These are phyloP conservation scores for Acronicta leporina DNA, from an alignment of 2,888 invertebrate species.

Conservation along the genomic window DNA sequence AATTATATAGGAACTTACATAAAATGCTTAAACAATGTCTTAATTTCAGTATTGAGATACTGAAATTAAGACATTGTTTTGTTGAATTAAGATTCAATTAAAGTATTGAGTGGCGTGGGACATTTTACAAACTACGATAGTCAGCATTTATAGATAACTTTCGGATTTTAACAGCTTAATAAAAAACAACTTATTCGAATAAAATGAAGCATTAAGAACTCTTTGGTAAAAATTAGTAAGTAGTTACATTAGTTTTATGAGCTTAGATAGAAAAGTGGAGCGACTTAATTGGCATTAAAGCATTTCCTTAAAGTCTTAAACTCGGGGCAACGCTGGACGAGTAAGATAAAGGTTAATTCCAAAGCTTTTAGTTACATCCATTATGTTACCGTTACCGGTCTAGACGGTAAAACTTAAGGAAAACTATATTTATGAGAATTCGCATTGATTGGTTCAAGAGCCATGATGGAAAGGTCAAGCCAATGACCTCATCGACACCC, in stretches of 20 bases:
- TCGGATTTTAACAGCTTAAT: too few species aligned
- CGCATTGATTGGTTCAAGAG: constrained; percentile 53
- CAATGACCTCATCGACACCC: constrained; percentile 73
- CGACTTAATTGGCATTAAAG: constrained; percentile 3
- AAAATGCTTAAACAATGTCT: too few species aligned
- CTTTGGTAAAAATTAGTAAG: constrained; percentile 1
- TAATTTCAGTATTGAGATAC: too few species aligned
- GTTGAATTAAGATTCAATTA: too few species aligned
- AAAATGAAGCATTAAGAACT: neutral
- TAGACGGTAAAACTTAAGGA: constrained; percentile 44
- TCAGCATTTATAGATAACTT: too few species aligned
- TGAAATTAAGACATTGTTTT: too few species aligned
- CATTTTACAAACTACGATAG: neutral
- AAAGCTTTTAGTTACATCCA: constrained; percentile 18
- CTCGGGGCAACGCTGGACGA: constrained; percentile 1
- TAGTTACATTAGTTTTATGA: constrained; percentile 1
- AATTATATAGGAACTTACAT: too few species aligned
- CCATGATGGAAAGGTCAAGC: constrained; percentile 68
- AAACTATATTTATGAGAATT: constrained; percentile 47
- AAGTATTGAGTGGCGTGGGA: neutral
- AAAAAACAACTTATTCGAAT: neutral
- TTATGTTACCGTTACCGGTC: constrained; percentile 19
- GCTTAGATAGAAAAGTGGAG: neutral
- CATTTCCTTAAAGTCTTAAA: constrained; percentile 5
- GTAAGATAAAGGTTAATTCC: constrained; percentile 6